These are phyloP conservation scores for Fulica atra DNA, from an alignment of 2,113 vertebrate genomes.

Conservation along the genomic window DNA sequence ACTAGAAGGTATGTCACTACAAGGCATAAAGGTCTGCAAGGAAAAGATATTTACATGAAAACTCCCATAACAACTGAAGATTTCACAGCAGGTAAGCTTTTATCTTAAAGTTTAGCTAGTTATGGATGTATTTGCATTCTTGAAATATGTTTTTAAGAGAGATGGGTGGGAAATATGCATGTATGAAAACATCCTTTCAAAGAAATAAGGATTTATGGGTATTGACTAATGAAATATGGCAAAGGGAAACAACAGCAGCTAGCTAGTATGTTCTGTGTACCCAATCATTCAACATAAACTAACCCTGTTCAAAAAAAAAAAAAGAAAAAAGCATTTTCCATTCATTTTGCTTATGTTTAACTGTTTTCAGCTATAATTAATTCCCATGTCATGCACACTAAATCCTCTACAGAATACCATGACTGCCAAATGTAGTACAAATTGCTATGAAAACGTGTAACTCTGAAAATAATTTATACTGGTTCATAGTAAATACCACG, in stretches of 20 bases:
- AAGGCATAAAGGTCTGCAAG: slow-evolving; percentile 31
- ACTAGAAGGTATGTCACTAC: background rate
- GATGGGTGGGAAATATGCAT: slow-evolving; percentile 45
- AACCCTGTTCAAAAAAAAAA: slow-evolving; percentile 76
- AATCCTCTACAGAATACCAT: slow-evolving; percentile 70
- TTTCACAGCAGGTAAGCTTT: slow-evolving; percentile 64
- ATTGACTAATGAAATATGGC: slow-evolving; percentile 61
- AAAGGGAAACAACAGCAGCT: slow-evolving; percentile 53
- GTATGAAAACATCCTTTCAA: slow-evolving; percentile 58
- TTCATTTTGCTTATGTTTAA: slow-evolving; percentile 77
- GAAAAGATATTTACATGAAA: background rate
- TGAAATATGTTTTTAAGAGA: slow-evolving; percentile 67
- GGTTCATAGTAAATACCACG: slow-evolving; percentile 3
- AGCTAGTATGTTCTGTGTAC: slow-evolving; percentile 78
- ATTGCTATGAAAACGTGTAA: slow-evolving; percentile 30
- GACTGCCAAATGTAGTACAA: slow-evolving; percentile 45
- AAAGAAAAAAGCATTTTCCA: slow-evolving; percentile 75
- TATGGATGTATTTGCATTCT: slow-evolving; percentile 39
- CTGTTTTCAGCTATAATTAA: slow-evolving; percentile 80
- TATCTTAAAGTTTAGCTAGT: slow-evolving; percentile 41
- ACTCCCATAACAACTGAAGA: background rate
- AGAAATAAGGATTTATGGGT: slow-evolving; percentile 48
- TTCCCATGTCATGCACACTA: slow-evolving; percentile 79
- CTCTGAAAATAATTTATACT: slow-evolving; percentile 34
- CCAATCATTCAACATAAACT: slow-evolving; percentile 80